Evolutionary conservation across 2,888 invertebrate genomes (phyloP), one percentile per base, ranked within the genome.

Genomic region (Dermolepida albohirtum): DNA sequence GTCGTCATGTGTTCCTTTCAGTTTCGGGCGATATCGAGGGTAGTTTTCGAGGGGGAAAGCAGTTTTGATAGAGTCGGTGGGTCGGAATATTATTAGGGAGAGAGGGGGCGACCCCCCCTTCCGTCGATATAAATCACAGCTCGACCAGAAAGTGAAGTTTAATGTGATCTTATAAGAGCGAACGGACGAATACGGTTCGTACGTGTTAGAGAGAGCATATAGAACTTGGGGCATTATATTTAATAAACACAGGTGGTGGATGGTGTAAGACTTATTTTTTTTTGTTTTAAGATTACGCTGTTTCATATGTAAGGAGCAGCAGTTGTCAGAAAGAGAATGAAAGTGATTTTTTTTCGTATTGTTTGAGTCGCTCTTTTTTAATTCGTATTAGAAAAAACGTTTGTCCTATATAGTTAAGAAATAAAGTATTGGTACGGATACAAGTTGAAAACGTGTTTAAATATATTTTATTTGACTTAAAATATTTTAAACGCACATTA

Each of bases 1-100:
- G 71, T 66, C 66, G 69, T 50, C 50, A 50, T 27, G 22, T 50
- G 50, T 50, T 27, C n/a, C n/a, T 50, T 27, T 50, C 17, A 34
- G 34, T 34, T 34, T 34, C 34, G 34, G 34, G 8, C 34, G 34
- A 34, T 34, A 34, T 10, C 17, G 50, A 27, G 50, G 50, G 50
- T 50, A 50, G 50, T 50, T 50, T 27, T n/a, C 50, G 17, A 50
- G 50, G 27, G 17, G 50, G n/a, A 50, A 50, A n/a, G 8, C n/a
- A 50, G 50, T 50, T 50, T 50, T 50, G 50, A 50, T 50, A 50
- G 17, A 17, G 49, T n/a, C 50, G 16, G 22, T 50, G 17, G 50
- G 27, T 2, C n/a, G 5, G 22, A 16, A n/a, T 50, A 17, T 17
- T 50, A 50, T 50, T 50, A 50, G 16, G 10, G 17, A n/a, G 27